A percentile compares a stretch with the other conserved stretches of the same genome.
Evolutionary conservation across 2,888 invertebrate species (phyloP).

Genomic region (Drosophila meridiana): DNA sequence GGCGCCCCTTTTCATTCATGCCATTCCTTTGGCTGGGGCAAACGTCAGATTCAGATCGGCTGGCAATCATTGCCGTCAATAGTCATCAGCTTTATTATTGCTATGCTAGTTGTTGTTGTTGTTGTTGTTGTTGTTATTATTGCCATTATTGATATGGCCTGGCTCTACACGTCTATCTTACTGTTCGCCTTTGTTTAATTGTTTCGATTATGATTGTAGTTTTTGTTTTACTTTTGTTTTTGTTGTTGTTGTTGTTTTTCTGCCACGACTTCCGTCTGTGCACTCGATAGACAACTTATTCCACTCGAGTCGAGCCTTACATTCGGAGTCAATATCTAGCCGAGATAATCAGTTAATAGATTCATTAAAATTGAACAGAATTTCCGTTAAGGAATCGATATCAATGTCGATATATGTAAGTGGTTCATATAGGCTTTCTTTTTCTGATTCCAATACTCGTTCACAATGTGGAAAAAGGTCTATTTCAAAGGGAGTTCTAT

Average conservation of each 20-base stretch:
- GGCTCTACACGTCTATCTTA: slow-evolving; percentile 20
- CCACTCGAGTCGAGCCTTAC: background rate
- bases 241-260: slow-evolving; percentile 30
- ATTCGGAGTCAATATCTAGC: background rate
- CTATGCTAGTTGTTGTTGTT: slow-evolving; percentile 27
- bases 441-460: too few species aligned
- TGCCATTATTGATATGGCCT: slow-evolving; percentile 27
- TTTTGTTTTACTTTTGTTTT: background rate
- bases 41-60: slow-evolving; percentile 60
- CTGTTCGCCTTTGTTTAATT: slow-evolving; percentile 68
- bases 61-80: slow-evolving; percentile 58
- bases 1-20: slow-evolving; percentile 13
- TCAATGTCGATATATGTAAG: background rate
- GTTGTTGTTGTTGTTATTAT: slow-evolving; percentile 17
- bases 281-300: slow-evolving; percentile 12
- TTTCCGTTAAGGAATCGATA: background rate
- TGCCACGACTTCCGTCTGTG: slow-evolving; percentile 49
- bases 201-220: slow-evolving; percentile 62
- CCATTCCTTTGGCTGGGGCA: slow-evolving; percentile 32
- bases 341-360: background rate
- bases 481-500: background rate
- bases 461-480: too few species aligned
- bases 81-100: slow-evolving; percentile 54
- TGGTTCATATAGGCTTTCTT: too few species aligned
- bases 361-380: background rate